phyloP scores from a whole-genome alignment of 2,888 invertebrate species.

The Aleiodes alternator region DNA sequence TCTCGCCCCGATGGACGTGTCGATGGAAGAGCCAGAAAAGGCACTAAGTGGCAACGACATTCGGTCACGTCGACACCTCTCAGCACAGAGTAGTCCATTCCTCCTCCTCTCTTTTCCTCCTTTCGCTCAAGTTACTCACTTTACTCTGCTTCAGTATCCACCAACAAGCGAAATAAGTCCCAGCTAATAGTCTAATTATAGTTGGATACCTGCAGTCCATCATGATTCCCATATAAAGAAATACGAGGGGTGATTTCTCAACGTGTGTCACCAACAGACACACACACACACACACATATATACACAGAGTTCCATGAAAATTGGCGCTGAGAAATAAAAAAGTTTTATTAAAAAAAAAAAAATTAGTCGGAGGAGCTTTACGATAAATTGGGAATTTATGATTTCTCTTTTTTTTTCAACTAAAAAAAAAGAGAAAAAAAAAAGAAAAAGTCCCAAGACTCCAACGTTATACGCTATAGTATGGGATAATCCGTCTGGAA shows the following conservation, averaged over 20 bases:
- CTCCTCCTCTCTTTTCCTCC: neutral
- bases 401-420: neutral
- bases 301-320: conserved; percentile 12
- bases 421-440: neutral
- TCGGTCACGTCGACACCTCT: conserved; percentile 55
- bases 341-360: neutral
- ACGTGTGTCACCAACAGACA: conserved; percentile 6
- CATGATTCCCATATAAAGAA: conserved; percentile 42
- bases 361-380: neutral
- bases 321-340: conserved; percentile 3
- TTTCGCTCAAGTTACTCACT: neutral
- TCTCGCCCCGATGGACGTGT: conserved; percentile 59
- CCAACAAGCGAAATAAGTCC: conserved; percentile 24
- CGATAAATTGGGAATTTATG: conserved; percentile 18
- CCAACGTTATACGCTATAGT: conserved; percentile 9
- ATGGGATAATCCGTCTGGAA: conserved; percentile 61
- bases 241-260: conserved; percentile 19
- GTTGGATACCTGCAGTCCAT: conserved; percentile 46
- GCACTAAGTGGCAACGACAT: conserved; percentile 51
- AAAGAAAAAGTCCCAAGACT: neutral
- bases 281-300: neutral
- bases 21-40: conserved; percentile 45
- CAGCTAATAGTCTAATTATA: conserved; percentile 62
- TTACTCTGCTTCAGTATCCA: neutral
- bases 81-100: neutral